phyloP scores from a whole-genome alignment of 2,113 vertebrate species.

The Sminthopsis crassicaudata region DNA sequence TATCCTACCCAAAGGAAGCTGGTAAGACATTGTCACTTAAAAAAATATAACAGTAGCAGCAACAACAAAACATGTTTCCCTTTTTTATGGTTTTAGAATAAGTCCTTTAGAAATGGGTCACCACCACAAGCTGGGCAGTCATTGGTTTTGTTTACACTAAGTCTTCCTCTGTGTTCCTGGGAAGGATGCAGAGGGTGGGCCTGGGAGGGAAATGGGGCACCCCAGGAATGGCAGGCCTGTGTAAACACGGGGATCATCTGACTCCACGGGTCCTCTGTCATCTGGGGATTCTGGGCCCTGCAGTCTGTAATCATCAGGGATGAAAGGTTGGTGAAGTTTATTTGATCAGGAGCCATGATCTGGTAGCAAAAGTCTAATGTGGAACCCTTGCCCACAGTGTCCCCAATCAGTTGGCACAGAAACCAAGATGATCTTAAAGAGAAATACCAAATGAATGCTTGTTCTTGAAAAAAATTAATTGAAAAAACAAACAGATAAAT shows the following conservation, averaged over 20 bases:
- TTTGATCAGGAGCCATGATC: not conserved
- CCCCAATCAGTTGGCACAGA: not conserved
- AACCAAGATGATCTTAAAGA: not conserved
- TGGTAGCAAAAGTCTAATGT: not conserved
- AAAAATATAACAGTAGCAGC: not conserved
- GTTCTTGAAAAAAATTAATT: not conserved
- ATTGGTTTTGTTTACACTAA: not conserved
- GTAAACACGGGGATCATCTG: constrained; percentile 42
- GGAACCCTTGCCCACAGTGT: not conserved
- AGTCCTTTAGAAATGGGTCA: not conserved
- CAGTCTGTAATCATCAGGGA: constrained; percentile 44
- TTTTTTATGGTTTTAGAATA: not conserved
- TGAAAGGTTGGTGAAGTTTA: not conserved
- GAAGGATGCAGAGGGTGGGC: not conserved
- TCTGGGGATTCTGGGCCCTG: not conserved
- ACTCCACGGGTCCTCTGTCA: not conserved
- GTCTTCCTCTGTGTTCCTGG: not conserved
- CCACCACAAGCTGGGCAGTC: not conserved
- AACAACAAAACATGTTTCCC: not conserved
- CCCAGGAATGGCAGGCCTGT: not conserved
- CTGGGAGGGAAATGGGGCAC: not conserved
- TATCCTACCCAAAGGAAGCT: not conserved
- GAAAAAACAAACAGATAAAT: not conserved
- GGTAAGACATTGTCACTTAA: not conserved
- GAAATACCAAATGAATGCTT: not conserved